Conservation (phyloP, 1,140 invertebrate species). For the Hesperophylax magnus region DNA sequence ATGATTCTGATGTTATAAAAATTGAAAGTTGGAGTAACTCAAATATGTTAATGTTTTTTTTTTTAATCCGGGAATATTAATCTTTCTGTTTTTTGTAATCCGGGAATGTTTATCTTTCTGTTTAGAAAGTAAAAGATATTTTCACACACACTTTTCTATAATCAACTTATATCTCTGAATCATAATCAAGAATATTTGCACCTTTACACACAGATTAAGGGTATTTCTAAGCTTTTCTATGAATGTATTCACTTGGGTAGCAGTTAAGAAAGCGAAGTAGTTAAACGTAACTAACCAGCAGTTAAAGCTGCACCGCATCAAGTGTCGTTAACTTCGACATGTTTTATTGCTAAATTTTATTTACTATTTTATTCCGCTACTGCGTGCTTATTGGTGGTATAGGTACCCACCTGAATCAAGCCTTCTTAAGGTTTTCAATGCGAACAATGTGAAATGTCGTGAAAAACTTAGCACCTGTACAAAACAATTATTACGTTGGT, state of each 20-base stretch:
- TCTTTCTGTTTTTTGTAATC: no score
- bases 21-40: no score
- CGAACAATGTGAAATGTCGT: not conserved
- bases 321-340: constrained; percentile 56
- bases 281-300: constrained; percentile 58
- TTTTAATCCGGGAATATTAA: no score
- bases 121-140: no score
- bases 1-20: no score
- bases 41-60: no score
- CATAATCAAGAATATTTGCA: not conserved
- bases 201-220: constrained; percentile 13
- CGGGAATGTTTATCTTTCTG: no score
- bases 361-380: constrained; percentile 47
- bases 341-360: constrained; percentile 55
- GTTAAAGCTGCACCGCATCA: constrained; percentile 54
- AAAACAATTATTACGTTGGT: no score
- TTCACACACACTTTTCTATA: no score
- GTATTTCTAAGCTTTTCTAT: constrained; percentile 28
- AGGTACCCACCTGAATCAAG: not conserved
- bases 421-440: constrained; percentile 34
- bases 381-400: constrained; percentile 23
- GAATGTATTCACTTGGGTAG: constrained; percentile 26
- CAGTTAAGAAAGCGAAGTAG: constrained; percentile 55
- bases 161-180: no score
- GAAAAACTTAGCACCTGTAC: not conserved